Percentiles rank a stretch among this genome's conserved stretches.
phyloP scores from a whole-genome alignment of 2,888 invertebrate genomes.

The Clivina fossor region DNA sequence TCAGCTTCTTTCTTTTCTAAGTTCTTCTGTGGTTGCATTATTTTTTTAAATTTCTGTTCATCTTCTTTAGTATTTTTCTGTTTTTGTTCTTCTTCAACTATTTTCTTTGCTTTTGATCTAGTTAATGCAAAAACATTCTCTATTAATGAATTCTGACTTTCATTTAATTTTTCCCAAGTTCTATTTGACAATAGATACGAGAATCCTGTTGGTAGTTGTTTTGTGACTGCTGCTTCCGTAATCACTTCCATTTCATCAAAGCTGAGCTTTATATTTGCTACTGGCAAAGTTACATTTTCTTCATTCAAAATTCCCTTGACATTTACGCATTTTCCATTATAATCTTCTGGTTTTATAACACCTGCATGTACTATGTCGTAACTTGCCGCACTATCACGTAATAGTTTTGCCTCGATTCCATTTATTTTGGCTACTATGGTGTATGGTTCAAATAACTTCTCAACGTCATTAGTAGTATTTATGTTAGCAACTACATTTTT shows the following conservation, averaged over 20 bases:
- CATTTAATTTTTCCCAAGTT: slow-evolving; percentile 2
- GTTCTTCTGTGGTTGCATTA: no score
- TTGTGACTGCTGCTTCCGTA: slow-evolving; percentile 6
- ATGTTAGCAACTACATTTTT: background rate
- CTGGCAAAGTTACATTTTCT: slow-evolving; percentile 4
- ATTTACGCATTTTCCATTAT: background rate
- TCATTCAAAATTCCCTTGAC: slow-evolving; percentile 1
- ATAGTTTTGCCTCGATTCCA: background rate
- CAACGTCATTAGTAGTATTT: background rate
- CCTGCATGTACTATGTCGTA: background rate
- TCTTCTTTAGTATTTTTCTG: no score
- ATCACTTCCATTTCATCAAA: background rate
- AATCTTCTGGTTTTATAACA: slow-evolving; percentile 1
- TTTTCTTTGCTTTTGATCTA: slow-evolving; percentile 8
- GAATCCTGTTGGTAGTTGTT: background rate
- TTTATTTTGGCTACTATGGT: background rate
- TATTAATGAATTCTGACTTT: background rate
- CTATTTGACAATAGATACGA: slow-evolving; percentile 5
- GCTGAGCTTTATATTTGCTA: background rate
- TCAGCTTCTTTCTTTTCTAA: no score
- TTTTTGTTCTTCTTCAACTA: no score
- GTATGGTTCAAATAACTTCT: slow-evolving; percentile 8
- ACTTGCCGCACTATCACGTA: background rate
- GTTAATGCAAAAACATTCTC: slow-evolving; percentile 1
- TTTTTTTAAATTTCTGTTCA: no score